These are phyloP conservation scores for Labrus mixtus DNA, from an alignment of 2,113 vertebrate species.

Conservation along the genomic window DNA sequence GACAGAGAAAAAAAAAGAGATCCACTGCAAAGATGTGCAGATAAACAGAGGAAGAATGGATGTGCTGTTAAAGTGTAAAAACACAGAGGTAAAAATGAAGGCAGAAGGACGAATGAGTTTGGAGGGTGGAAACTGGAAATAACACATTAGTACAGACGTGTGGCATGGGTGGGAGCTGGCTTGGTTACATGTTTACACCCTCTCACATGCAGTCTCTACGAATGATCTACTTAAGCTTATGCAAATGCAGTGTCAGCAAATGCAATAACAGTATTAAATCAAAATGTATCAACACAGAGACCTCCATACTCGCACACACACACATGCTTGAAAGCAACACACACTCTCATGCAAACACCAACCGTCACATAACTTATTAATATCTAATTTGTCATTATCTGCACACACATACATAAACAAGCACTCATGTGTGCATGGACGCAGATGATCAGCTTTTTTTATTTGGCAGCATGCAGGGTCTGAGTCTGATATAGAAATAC, in stretches of 20 bases:
- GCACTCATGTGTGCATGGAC: not conserved
- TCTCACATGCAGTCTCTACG: slow-evolving; percentile 14
- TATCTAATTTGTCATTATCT: slow-evolving; percentile 19
- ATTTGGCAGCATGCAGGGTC: slow-evolving; percentile 7
- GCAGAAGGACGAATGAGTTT: slow-evolving; percentile 3
- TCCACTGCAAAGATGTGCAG: not conserved
- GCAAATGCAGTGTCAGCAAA: slow-evolving; percentile 55
- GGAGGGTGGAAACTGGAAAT: not conserved
- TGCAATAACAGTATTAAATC: slow-evolving; percentile 24
- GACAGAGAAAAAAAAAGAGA: not conserved
- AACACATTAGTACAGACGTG: slow-evolving; percentile 19
- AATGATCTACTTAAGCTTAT: slow-evolving; percentile 57
- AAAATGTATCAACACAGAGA: slow-evolving; percentile 11
- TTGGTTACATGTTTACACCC: slow-evolving; percentile 39
- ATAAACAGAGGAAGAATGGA: not conserved
- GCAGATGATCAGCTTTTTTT: not conserved
- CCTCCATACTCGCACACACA: not conserved
- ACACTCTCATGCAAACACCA: not conserved
- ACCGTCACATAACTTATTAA: slow-evolving; percentile 27
- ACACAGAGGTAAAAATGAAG: slow-evolving; percentile 4
- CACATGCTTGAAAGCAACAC: not conserved
- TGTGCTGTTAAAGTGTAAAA: not conserved
- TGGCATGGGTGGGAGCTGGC: slow-evolving; percentile 25
- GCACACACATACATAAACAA: slow-evolving; percentile 13
- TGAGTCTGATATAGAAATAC: not conserved